phyloP scores from a whole-genome alignment of 1,140 invertebrate species.

The Platyura marginata region DNA sequence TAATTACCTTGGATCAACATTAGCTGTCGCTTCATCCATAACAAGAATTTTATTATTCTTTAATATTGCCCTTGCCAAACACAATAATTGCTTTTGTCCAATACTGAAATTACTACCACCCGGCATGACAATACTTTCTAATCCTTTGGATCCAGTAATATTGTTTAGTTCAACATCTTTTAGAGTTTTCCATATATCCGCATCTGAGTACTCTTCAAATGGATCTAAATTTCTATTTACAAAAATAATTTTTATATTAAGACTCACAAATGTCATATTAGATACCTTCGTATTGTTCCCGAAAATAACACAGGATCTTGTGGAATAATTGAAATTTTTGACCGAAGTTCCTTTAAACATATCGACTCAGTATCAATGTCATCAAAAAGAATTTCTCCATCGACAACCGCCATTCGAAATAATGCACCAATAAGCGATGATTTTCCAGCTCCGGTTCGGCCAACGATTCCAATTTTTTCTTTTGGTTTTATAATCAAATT shows the following conservation, averaged over 20 bases:
- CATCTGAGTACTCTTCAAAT: conserved; percentile 34
- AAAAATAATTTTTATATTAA: too few species aligned
- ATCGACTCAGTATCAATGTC: conserved; percentile 32
- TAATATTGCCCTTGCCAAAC: neutral
- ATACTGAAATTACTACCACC: neutral
- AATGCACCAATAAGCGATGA: conserved; percentile 69
- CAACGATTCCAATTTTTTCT: conserved; percentile 74
- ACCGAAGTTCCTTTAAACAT: conserved; percentile 35
- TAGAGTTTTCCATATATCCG: conserved; percentile 41
- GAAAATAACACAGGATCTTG: conserved; percentile 43
- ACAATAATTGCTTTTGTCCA: neutral
- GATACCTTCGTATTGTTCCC: conserved; percentile 19
- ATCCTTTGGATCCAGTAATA: neutral
- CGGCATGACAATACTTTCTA: neutral
- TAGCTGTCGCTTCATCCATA: neutral
- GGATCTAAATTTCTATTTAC: conserved; percentile 45
- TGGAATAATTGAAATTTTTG: conserved; percentile 38
- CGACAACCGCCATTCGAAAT: conserved; percentile 52
- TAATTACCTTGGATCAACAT: neutral
- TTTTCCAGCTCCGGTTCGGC: conserved; percentile 81
- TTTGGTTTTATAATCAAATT: conserved; percentile 40
- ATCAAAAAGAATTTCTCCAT: conserved; percentile 39
- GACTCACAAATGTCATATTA: too few species aligned
- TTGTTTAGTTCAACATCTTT: conserved; percentile 33
- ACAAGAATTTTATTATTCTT: neutral